Conservation (phyloP, 2,888 invertebrate species). For the Schrankia costaestrigalis region DNA sequence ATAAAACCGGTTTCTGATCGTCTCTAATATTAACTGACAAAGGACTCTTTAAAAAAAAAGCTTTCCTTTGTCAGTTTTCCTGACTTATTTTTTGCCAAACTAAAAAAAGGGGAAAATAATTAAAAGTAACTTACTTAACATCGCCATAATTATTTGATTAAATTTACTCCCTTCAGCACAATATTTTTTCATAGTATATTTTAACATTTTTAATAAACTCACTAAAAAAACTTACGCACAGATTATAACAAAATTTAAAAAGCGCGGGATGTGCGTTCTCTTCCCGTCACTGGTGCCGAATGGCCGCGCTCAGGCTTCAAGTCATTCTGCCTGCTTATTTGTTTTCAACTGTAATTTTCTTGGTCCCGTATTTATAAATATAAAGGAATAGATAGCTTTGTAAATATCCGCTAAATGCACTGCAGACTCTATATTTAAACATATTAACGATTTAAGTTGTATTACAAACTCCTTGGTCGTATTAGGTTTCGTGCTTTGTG, state of each 20-base stretch:
- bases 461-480: too few relatives aligned
- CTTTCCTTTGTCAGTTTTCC: too few relatives aligned
- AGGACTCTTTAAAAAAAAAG: too few relatives aligned
- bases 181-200: slow-evolving; percentile 71
- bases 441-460: too few relatives aligned
- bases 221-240: slow-evolving; percentile 15
- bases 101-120: neutral
- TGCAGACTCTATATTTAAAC: too few relatives aligned
- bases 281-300: slow-evolving; percentile 23
- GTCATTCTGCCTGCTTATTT: slow-evolving; percentile 15
- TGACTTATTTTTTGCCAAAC: neutral
- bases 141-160: slow-evolving; percentile 60
- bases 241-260: slow-evolving; percentile 18
- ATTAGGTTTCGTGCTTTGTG: too few relatives aligned
- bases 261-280: slow-evolving; percentile 21
- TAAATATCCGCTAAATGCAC: too few relatives aligned
- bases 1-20: too few relatives aligned
- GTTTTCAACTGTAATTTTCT: slow-evolving; percentile 25
- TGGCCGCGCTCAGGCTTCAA: slow-evolving; percentile 16
- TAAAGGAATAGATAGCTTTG: too few relatives aligned
- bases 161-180: slow-evolving; percentile 70
- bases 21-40: too few relatives aligned
- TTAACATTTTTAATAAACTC: slow-evolving; percentile 55
- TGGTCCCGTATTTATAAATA: neutral
- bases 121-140: slow-evolving; percentile 55